phyloP scores from a whole-genome alignment of 1,140 invertebrate genomes.

The Eubasilissa regina region DNA sequence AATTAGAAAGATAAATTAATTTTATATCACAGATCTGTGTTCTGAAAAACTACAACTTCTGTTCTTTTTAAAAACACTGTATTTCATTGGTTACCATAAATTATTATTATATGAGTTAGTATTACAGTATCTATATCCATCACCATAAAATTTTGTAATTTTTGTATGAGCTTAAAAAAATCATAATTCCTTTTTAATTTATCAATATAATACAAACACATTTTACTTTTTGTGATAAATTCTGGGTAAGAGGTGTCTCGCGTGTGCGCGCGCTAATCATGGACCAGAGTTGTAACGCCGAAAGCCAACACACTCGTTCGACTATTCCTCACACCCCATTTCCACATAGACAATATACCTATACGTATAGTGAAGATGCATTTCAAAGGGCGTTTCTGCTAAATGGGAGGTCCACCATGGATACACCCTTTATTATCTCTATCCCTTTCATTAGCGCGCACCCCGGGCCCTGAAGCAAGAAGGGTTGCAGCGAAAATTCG shows the following conservation, averaged over 20 bases:
- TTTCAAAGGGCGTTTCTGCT: constrained; percentile 51
- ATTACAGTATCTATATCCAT: too few species aligned
- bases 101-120: too few species aligned
- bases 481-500: constrained; percentile 1
- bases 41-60: too few species aligned
- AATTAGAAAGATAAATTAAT: too few species aligned
- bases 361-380: constrained; percentile 26
- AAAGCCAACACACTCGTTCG: background rate
- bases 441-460: constrained; percentile 54
- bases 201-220: too few species aligned
- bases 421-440: constrained; percentile 56
- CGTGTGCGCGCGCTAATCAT: constrained; percentile 7
- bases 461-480: background rate
- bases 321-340: constrained; percentile 26
- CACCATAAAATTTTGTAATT: too few species aligned
- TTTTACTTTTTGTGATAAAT: background rate
- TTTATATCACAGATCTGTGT: too few species aligned
- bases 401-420: constrained; percentile 52
- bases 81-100: too few species aligned
- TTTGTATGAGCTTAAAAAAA: too few species aligned
- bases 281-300: background rate
- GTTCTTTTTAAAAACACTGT: too few species aligned
- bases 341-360: constrained; percentile 9
- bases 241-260: background rate
- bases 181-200: too few species aligned